These are phyloP conservation scores for Scomber scombrus DNA, from an alignment of 2,113 vertebrate species.

Conservation along the genomic window DNA sequence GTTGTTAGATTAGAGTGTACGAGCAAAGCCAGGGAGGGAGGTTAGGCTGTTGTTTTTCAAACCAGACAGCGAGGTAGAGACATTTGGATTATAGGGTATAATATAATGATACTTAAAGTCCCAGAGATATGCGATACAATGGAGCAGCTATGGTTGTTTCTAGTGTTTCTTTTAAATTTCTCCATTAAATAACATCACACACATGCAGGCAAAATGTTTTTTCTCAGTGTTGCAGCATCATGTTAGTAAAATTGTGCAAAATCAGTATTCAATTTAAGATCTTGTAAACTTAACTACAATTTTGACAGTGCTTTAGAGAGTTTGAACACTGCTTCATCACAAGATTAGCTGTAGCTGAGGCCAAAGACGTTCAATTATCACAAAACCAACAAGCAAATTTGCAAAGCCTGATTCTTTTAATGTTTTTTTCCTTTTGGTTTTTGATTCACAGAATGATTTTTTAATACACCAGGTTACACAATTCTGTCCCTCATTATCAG, in stretches of 20 bases:
- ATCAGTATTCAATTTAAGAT: neutral
- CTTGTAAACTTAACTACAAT: neutral
- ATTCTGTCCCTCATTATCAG: conserved; percentile 41
- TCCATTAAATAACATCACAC: neutral
- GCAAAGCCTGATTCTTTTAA: conserved; percentile 4
- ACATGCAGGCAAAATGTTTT: neutral
- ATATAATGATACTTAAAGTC: conserved; percentile 24
- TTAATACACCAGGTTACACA: conserved; percentile 34
- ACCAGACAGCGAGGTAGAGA: conserved; percentile 8
- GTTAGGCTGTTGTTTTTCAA: conserved; percentile 30
- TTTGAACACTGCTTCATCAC: neutral
- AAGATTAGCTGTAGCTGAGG: conserved; percentile 11
- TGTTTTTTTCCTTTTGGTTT: conserved; percentile 14
- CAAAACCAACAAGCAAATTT: conserved; percentile 6
- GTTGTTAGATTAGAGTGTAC: conserved; percentile 58
- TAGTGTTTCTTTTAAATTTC: neutral
- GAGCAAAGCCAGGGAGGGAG: conserved; percentile 23
- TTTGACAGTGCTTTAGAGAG: neutral
- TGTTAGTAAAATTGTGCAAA: neutral
- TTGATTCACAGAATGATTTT: conserved; percentile 41
- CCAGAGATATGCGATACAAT: conserved; percentile 21
- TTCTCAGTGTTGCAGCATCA: neutral
- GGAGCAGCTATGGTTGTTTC: neutral
- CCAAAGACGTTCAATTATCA: conserved; percentile 2
- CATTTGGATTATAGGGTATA: conserved; percentile 41